Percentiles rank a stretch among this genome's conserved stretches.
Evolutionary conservation across 2,797 vertebrate genomes (phyloP).

Genomic region (Macroramphosus scolopax): DNA sequence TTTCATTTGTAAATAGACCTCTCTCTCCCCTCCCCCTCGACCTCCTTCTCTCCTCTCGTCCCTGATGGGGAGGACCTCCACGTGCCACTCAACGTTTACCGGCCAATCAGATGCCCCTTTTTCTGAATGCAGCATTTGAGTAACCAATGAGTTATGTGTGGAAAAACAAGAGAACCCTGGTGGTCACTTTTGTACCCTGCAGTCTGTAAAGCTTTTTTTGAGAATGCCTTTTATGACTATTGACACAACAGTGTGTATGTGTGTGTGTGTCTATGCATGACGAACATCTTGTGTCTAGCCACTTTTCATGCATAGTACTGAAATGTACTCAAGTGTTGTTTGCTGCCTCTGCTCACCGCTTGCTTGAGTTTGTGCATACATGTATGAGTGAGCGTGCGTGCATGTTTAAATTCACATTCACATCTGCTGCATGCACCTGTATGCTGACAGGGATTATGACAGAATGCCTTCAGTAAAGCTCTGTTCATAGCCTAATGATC

Average conservation of each 20-base stretch:
- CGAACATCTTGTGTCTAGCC: neutral
- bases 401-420: neutral
- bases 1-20: constrained; percentile 63
- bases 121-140: constrained; percentile 67
- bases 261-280: neutral
- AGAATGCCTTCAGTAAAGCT: too few species aligned
- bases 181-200: constrained; percentile 38
- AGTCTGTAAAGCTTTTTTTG: constrained; percentile 31
- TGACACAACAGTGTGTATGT: constrained; percentile 3
- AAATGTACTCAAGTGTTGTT: too few species aligned
- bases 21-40: constrained; percentile 20
- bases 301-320: neutral
- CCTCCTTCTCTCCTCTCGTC: constrained; percentile 17
- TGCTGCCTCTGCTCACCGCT: too few species aligned
- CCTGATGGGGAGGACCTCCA: constrained; percentile 15
- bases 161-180: constrained; percentile 39
- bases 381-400: too few species aligned
- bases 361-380: neutral
- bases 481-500: too few species aligned
- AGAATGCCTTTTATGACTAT: constrained; percentile 18
- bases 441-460: constrained; percentile 1
- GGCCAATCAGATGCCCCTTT: constrained; percentile 55
- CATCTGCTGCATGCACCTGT: neutral
- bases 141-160: constrained; percentile 54
- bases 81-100: constrained; percentile 19